phyloP scores from a whole-genome alignment of 2,113 vertebrate species.

The Pseudorectes ferrugineus region DNA sequence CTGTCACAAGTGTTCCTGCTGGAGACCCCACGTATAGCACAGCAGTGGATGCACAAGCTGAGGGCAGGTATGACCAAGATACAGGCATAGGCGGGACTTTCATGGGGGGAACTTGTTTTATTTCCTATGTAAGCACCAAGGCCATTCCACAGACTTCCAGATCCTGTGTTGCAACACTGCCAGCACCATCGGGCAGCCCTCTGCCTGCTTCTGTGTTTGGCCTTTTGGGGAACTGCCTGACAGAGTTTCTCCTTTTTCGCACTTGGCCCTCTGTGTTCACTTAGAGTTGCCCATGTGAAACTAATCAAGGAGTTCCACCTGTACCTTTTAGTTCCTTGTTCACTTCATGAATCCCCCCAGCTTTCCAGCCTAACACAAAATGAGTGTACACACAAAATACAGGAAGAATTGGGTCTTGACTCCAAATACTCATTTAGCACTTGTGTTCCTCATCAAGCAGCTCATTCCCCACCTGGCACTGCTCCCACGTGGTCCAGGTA shows the following conservation, averaged over 20 bases:
- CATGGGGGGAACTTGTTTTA: neutral
- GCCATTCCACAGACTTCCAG: neutral
- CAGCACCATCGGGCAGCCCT: neutral
- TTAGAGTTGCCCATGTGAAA: neutral
- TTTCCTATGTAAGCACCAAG: neutral
- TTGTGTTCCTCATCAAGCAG: neutral
- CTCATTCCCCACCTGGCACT: neutral
- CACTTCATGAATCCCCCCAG: neutral
- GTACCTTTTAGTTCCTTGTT: neutral
- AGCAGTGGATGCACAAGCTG: neutral
- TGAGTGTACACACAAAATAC: neutral
- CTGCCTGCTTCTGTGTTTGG: neutral
- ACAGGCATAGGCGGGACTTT: fast-evolving
- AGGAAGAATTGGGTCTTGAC: neutral
- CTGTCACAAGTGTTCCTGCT: neutral
- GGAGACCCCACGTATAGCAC: neutral
- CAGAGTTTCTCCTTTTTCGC: neutral
- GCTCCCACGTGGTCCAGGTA: fast-evolving
- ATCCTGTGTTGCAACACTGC: neutral
- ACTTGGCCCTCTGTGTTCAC: neutral
- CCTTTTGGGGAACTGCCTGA: neutral
- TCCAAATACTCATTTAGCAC: neutral
- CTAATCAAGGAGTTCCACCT: neutral
- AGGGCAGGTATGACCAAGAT: neutral
- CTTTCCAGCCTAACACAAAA: neutral